Base-by-base conservation (phyloP, 1,140 invertebrate genomes). In the Coenobita brevimanus region DNA sequence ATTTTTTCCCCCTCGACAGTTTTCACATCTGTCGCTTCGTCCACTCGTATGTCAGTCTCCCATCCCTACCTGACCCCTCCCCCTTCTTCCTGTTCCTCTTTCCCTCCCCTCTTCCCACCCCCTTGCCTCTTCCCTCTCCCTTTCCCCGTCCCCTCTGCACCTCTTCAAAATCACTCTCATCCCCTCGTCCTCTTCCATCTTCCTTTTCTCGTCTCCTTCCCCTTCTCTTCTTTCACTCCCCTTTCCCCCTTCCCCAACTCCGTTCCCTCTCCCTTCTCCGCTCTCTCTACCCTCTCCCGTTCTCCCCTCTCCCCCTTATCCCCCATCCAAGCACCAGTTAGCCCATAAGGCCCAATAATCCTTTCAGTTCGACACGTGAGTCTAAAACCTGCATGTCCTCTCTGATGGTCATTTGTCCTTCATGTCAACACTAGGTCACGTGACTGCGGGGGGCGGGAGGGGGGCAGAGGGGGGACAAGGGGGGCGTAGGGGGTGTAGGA, bases 371-470 rank as follows among this genome's bases (percentile, higher is more conserved):
- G 46, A 8, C 46, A 50, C 46, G 46, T 50, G 46, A n/a, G n/a
- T n/a, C n/a, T n/a, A n/a, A n/a, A n/a, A 50, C 46, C 46, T 50
- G 6, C 46, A 50, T 6, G 24, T n/a, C 43, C 71, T n/a, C 36
- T 10, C 67, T 30, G 33, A 24, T 75, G 71, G n/a, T 46, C 71
- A 75, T 13, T 75, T 75, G 33, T 43, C 36, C 8, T 10, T 36
- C 43, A 24, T 46, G 41, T 50, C 41, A 75, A 75, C 71, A 75
- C 71, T 33, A 10, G 4, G 71, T 75, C 71, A 75, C 71, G 71
- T 75, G 71, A 75, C 71, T n/a, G n/a, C 21, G 8, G 21, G 8
- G 21, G 21, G 50, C 8, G 50, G 67, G 67, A 38, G 2, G 67
- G 67, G 67, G 30, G 33, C 6, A 27, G 64, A 33, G 64, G 64